These are phyloP conservation scores for Calephelis nemesis DNA, from an alignment of 1,140 invertebrate species.

Conservation along the genomic window DNA sequence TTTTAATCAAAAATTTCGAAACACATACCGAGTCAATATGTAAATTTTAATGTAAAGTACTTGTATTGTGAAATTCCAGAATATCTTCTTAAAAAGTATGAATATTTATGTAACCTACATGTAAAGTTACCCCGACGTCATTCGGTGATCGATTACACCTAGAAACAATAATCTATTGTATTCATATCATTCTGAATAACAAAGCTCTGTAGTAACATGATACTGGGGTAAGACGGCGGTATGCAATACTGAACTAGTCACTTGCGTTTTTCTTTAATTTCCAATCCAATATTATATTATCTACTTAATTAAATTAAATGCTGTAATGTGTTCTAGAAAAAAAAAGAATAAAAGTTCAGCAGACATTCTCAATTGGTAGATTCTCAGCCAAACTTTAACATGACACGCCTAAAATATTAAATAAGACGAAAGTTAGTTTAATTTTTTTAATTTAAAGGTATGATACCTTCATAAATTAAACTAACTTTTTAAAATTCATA, in stretches of 20 bases:
- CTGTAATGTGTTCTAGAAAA: no score
- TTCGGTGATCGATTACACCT: slow-evolving; percentile 35
- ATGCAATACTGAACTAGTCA: neutral
- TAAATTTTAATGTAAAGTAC: neutral
- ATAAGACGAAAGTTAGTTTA: no score
- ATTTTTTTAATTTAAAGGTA: no score
- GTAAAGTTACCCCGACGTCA: slow-evolving; percentile 23
- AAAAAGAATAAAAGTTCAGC: no score
- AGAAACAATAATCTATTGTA: slow-evolving; percentile 27
- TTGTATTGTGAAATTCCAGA: slow-evolving; percentile 21
- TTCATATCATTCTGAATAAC: slow-evolving; percentile 1
- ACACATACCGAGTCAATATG: neutral
- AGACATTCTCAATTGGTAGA: no score
- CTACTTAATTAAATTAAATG: no score
- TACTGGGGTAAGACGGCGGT: neutral
- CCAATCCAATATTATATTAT: neutral
- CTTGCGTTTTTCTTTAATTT: slow-evolving; percentile 4
- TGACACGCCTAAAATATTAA: no score
- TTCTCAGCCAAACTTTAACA: no score
- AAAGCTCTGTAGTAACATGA: slow-evolving; percentile 7
- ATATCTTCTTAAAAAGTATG: slow-evolving; percentile 22
- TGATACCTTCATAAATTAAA: no score
- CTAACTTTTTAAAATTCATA: neutral
- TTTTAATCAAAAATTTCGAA: neutral
- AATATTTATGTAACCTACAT: slow-evolving; percentile 45